Base-by-base conservation (phyloP, 2,888 invertebrate species). In the Lamellibrachia columna region DNA sequence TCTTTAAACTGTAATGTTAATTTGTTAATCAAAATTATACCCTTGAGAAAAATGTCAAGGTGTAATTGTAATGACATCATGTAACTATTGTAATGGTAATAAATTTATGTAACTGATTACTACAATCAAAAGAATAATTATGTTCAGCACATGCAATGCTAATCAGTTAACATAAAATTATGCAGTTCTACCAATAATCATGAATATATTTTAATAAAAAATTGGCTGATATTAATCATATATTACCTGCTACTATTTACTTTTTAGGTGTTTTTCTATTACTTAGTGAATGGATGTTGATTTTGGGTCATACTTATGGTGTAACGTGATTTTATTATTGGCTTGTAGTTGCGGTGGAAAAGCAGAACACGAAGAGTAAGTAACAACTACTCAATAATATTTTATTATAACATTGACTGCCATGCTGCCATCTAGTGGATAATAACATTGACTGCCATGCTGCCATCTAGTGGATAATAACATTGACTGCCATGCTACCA, bases 41-140 rank as follows among this genome's bases (percentile, higher is more conserved):
- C 40, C 22, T 91, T 91, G 7, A 91, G 11, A n/a, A 91, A 91
- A 3, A 15, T 91, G 9, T 52, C 6, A 40, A 22, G 91, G 40
- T 91, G 53, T 52, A 52, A 52, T 52, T 91, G 91, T 91, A 91
- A 53, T 53, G 22, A 91, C 52, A 90, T 28, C 11, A 40, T 91
- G 15, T 53, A 91, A 53, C n/a, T 15, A 91, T 91, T 91, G 91
- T 40, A 22, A 91, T 91, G n/a, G 91, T 40, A 91, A 91, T 53
- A 91, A 40, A 91, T 91, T 91, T 1, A 28, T 9, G n/a, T n/a
- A 4, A 52, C 40, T 28, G 11, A 28, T 40, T 52, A 40, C 40
- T 40, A 11, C 9, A 91, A 2, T 52, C 15, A 28, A 28, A 11
- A 2, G 40, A 60, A 75, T 3, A 22, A 75, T 22, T 75, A 40